Base-by-base conservation (phyloP, 2,888 invertebrate genomes). In the Platycheirus albimanus region DNA sequence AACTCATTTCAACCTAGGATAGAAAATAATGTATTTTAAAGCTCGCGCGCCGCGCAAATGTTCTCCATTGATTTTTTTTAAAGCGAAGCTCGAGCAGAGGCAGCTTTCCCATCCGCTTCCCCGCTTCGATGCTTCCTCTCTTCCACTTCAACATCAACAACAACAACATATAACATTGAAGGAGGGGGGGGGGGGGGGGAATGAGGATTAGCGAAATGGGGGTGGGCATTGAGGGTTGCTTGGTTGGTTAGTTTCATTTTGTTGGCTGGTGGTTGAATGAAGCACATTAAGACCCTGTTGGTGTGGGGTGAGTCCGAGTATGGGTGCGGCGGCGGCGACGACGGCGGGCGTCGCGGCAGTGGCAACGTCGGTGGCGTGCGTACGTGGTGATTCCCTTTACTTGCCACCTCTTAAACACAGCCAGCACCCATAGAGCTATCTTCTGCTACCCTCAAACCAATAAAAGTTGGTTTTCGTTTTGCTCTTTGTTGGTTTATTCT, bases 31-130 rank as follows among this genome's bases (percentile, higher is more conserved):
- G 67, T 71, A 75, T 85, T 85, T 85, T 86, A 84, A 84, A 86
- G 86, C 84, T 86, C 85, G 85, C 85, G 85, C 80, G 49, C 43
- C 76, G 70, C 86, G 86, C 83, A 78, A 85, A 84, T 80, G 80
- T 85, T 86, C 66, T 74, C 75, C 86, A 86, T 87, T 86, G 87
- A 86, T 87, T 87, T 87, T 86, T 41, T 87, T 80, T 69, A 75
- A 77, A 80, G 79, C 41, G 79, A 72, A 71, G 56, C 74, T 51
- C 63, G 58, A 70, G 51, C 75, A 49, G 33, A 64, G 43, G 43
- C 64, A 28, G 51, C 41, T 61, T 24, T 7, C 19, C 24, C 41
- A 8, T 38, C n/a, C n/a, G n/a, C n/a, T n/a, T n/a, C n/a, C n/a
- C n/a, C n/a, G n/a, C n/a, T n/a, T n/a, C n/a, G n/a, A n/a, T n/a